A percentile compares a stretch with the other conserved stretches of the same genome.
phyloP scores from a whole-genome alignment of 2,113 vertebrate species.

The Ahaetulla prasina region DNA sequence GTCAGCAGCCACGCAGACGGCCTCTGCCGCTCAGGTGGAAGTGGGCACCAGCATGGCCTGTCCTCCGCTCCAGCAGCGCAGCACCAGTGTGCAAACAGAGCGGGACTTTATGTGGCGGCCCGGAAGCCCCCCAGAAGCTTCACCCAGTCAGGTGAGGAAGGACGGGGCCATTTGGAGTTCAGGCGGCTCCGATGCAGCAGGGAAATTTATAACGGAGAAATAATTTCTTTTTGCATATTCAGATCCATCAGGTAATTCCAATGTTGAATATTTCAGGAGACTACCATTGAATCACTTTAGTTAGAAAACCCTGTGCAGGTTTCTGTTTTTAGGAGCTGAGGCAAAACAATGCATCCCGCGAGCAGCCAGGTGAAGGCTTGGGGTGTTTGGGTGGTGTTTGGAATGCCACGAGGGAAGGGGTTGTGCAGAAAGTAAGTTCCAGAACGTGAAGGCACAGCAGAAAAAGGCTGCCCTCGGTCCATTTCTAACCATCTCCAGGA shows the following conservation, averaged over 20 bases:
- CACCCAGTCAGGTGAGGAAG: slow-evolving; percentile 71
- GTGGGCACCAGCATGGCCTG: slow-evolving; percentile 60
- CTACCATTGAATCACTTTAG: not conserved
- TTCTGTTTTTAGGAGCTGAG: not conserved
- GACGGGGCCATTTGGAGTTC: not conserved
- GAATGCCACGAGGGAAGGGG: not conserved
- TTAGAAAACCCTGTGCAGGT: not conserved
- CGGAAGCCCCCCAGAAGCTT: slow-evolving; percentile 58
- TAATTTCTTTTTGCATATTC: not conserved
- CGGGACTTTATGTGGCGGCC: slow-evolving; percentile 51
- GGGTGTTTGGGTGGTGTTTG: not conserved
- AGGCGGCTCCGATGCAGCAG: not conserved
- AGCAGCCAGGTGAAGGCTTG: not conserved
- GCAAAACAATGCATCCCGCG: not conserved
- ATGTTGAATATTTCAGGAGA: not conserved
- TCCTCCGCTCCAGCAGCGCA: slow-evolving; percentile 52
- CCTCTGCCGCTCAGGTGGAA: slow-evolving; percentile 53
- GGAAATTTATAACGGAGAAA: not conserved
- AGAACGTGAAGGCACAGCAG: not conserved
- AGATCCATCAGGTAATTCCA: not conserved
- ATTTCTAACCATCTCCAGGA: not conserved
- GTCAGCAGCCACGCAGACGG: slow-evolving; percentile 69
- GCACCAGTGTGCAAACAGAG: slow-evolving; percentile 62
- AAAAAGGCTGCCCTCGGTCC: not conserved
- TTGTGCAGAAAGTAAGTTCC: not conserved